Base-by-base conservation (phyloP, 2,888 invertebrate species). In the Eudemis profundana region DNA sequence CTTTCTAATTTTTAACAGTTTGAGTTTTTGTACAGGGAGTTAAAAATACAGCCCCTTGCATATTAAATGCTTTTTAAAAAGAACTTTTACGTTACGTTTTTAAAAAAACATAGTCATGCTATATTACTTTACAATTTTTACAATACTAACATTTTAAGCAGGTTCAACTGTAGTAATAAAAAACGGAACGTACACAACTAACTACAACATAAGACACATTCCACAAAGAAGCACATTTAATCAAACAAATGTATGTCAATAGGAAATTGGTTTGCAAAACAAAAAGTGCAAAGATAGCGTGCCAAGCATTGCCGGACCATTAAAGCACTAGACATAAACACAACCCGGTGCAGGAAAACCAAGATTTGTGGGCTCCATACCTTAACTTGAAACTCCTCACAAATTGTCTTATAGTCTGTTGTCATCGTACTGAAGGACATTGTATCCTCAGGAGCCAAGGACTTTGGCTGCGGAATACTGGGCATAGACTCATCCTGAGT, bases 351-450 rank as follows among this genome's bases (percentile, higher is more conserved):
- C 63, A 81, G 63, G 64, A 74, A 81, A 57, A 78, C 67, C 67
- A 74, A 78, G 57, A 79, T 74, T 61, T 78, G 76, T 49, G 75
- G 33, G 64, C 72, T 60, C 71, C 87, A 78, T 90, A 96, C 96
- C 93, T 95, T 95, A 61, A 85, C 93, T 54, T 94, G 93, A 81
- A 94, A 95, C 68, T 95, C 95, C 72, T 95, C 95, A 77, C 95
- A 94, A 61, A 95, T 92, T 15, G 95, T 95, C 78, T 95, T 95
- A 80, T 96, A 95, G 71, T 96, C 96, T 23, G 95, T 95, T 8
- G 95, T 94, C 72, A 94, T 89, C 4, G 94, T 93, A 73, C 93
- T 93, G 64, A 94, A 92, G 68, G 92, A 90, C 68, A 83, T 78
- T 10, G 84, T 86, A 50, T 92, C 91, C 23, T 89, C 89, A 0